Conservation (phyloP, 1,140 invertebrate genomes). For the Phymorhynchus buccinoides region DNA sequence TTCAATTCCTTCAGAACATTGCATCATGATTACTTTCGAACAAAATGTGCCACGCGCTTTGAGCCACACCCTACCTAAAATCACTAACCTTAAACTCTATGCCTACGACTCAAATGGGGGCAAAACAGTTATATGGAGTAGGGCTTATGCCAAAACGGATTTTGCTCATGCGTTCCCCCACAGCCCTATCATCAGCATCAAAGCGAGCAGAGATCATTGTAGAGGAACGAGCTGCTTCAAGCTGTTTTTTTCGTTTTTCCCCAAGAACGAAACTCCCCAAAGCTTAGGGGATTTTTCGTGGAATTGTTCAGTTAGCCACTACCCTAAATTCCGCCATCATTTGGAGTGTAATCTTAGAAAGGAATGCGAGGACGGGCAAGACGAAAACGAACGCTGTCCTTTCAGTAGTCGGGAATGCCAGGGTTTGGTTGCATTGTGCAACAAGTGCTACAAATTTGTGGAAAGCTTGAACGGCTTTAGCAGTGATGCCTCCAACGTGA, state of each 20-base stretch:
- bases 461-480: neutral
- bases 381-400: neutral
- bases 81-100: neutral
- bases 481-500: neutral
- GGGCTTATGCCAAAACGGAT: neutral
- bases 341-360: neutral
- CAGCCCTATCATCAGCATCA: neutral
- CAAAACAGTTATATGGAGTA: neutral
- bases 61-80: too few relatives aligned
- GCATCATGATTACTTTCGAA: neutral
- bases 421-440: neutral
- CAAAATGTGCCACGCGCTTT: neutral
- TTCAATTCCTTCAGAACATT: neutral
- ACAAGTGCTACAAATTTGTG: neutral
- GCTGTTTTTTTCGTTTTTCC: neutral
- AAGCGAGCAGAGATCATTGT: neutral
- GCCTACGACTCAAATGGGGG: neutral
- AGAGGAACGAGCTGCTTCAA: neutral
- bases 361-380: neutral
- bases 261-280: neutral
- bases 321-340: neutral
- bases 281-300: neutral
- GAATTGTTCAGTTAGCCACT: neutral
- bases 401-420: neutral
- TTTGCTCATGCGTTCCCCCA: neutral